phyloP scores from a whole-genome alignment of 2,113 vertebrate species.

The Antigone vipio region DNA sequence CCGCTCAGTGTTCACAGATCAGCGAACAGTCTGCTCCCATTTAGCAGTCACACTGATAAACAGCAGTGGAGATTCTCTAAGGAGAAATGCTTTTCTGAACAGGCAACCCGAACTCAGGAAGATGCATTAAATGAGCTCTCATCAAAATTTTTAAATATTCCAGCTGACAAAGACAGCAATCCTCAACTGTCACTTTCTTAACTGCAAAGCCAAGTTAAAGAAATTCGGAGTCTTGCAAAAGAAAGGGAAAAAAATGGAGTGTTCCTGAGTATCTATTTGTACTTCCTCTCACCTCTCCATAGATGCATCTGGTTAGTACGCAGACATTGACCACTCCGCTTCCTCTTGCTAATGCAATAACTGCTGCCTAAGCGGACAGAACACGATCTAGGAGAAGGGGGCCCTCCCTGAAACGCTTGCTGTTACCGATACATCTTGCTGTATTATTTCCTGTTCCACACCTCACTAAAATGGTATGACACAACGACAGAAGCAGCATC shows the following conservation, averaged over 20 bases:
- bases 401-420: background rate
- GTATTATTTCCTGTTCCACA: background rate
- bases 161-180: background rate
- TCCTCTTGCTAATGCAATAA: background rate
- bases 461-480: background rate
- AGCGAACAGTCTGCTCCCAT: background rate
- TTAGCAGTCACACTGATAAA: background rate
- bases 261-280: background rate
- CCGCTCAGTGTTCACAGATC: background rate
- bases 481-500: background rate
- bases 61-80: background rate
- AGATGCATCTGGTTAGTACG: background rate
- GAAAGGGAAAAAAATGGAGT: rapidly evolving
- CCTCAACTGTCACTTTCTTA: background rate
- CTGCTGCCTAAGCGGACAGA: background rate
- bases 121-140: background rate
- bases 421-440: background rate
- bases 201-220: background rate
- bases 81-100: background rate
- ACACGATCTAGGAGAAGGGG: background rate
- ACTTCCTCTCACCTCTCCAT: background rate
- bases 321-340: background rate
- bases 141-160: background rate
- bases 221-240: background rate
- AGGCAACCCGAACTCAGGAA: background rate